Percentiles rank a stretch among this genome's conserved stretches.
Evolutionary conservation across 1,140 invertebrate species (phyloP).

Genomic region (Plectus sambesii): DNA sequence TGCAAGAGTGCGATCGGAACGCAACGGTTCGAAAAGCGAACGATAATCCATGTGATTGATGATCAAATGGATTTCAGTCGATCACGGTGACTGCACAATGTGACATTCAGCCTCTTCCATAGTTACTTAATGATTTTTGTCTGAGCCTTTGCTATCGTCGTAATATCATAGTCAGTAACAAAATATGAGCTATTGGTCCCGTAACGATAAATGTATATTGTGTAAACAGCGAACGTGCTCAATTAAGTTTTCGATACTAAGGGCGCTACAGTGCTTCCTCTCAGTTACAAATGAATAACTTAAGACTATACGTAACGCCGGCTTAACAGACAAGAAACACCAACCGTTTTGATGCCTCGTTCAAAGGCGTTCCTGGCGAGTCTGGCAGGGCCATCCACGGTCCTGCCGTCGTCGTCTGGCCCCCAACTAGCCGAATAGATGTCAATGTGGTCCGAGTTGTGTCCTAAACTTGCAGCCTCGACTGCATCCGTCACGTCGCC

Average conservation of each 20-base stretch:
- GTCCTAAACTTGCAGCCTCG: constrained; percentile 80
- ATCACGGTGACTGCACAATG: no score
- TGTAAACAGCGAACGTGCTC: no score
- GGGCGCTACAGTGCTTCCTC: background rate
- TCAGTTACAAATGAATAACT: constrained; percentile 11
- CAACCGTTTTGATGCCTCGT: constrained; percentile 75
- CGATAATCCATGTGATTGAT: no score
- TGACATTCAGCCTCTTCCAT: no score
- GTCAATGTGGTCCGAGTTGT: constrained; percentile 89
- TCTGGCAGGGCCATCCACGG: constrained; percentile 94
- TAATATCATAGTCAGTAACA: no score
- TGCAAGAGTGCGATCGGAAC: no score
- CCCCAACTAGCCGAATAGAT: constrained; percentile 98
- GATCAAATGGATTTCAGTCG: no score
- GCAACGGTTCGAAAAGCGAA: no score
- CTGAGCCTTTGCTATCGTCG: no score
- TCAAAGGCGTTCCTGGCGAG: constrained; percentile 88
- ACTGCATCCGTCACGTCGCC: constrained; percentile 95
- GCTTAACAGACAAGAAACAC: constrained; percentile 31
- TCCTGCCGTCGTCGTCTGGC: constrained; percentile 90
- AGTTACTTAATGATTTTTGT: no score
- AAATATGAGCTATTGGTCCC: no score
- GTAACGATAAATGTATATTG: no score
- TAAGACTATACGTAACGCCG: constrained; percentile 2
- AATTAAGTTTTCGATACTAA: background rate